Evolutionary conservation across 2,888 invertebrate species (phyloP), one percentile per base, ranked within the genome.

Genomic region (Xestoiulus laeticollis): DNA sequence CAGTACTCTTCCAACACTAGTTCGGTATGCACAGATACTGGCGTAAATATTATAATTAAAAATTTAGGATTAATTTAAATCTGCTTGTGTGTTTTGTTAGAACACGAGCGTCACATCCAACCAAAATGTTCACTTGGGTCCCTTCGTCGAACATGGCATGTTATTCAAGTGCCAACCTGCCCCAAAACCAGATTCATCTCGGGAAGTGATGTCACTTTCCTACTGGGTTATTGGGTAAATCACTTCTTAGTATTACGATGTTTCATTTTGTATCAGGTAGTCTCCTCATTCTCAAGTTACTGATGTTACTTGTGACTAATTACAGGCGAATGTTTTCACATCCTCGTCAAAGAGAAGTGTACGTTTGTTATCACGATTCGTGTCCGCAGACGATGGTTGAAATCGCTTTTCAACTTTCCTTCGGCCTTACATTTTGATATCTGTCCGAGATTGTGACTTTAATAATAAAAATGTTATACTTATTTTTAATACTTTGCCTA

Each of bases 301-400:
- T 16, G 16, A 44, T 48, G 12, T 33, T 86, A 16, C 22, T 86
- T 53, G 16, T 88, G 86, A 88, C 90, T 89, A 91, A 91, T 92
- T 94, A 90, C 92, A 95, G 96, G 26, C 93, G 97, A 59, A 93
- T 96, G 6, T 96, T 97, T 91, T 94, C 95, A 87, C 94, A 94
- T 88, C 96, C 97, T 0, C 94, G 95, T 90, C 94, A 95, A 0
- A 94, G 95, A 89, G 97, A 98, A 91, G 93, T 97, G 16, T 98
- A 96, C 91, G 94, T 98, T 82, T 98, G 98, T 92, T 96, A 96
- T 92, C 95, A 96, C 90, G 96, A 97, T 89, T 95, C 95, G 38
- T 94, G 96, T 19, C 96, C 97, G 0, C 97, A 98, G 92, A 97
- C 97, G 93, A 93, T 97, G 90, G 94, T 97, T 0, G 98, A 98